Base-by-base conservation (phyloP, 2,888 invertebrate genomes). In the Noctua comes region DNA sequence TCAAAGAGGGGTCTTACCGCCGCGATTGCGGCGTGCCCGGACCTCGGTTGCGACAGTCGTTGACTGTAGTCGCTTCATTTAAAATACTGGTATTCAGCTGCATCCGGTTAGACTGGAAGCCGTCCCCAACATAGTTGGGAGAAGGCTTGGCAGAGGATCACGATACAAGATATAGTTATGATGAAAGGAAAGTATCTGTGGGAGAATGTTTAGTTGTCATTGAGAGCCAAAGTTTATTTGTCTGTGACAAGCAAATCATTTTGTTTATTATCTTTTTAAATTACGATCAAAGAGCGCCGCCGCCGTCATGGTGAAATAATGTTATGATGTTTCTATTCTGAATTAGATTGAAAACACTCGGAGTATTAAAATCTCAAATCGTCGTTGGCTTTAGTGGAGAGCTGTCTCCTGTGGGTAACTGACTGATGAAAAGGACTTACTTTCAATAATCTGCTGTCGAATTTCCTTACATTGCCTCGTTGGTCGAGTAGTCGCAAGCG, bases 201-300 rank as follows among this genome's bases (percentile, higher is more conserved):
- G 16, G 5, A 24, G 24, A 46, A 46, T 46, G 66, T 46, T 31
- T 36, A 46, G 21, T n/a, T 62, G 40, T 62, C 51, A 54, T 64
- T 66, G 24, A n/a, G 18, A 36, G 16, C 31, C 43, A 2, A n/a
- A 51, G 64, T 65, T 65, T 54, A 27, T 78, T 54, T 77, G 54
- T 36, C 13, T 43, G 16, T n/a, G 48, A 36, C 51, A 43, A 31
- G 31, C 51, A n/a, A 54, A 65, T 36, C 6, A 46, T 59, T 81
- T 59, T 66, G 66, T 79, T 82, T 79, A 82, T 74, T 51, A 66
- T 74, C 24, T 65, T 64, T n/a, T 54, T 73, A 31, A 57, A 81
- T 81, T 66, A 81, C 40, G 66, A 81, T 79, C 79, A 79, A 79
- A 81, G 79, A 31, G n/a, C n/a, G n/a, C 27, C 31, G 51, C n/a